These are phyloP conservation scores for Heterotis niloticus DNA, from an alignment of 2,113 vertebrate genomes.

Conservation along the genomic window DNA sequence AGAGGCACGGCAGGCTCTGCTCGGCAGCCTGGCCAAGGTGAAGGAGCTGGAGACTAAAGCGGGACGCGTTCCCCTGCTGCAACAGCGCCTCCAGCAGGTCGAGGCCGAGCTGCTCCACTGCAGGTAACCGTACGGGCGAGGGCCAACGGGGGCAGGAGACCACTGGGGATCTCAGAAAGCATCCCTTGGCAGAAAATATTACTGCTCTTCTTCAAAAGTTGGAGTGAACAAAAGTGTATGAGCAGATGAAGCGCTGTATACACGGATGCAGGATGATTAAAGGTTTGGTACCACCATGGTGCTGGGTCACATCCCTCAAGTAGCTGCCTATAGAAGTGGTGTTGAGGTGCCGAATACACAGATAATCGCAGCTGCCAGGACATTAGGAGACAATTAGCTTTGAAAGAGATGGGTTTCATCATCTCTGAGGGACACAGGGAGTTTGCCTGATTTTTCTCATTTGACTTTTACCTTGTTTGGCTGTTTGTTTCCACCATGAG, in stretches of 20 bases:
- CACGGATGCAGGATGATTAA: too few species aligned
- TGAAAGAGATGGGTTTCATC: too few species aligned
- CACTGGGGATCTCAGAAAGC: neutral
- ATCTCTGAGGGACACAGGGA: too few species aligned
- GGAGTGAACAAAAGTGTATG: neutral
- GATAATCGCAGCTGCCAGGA: too few species aligned
- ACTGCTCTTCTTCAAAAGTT: neutral
- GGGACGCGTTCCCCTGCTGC: conserved; percentile 68
- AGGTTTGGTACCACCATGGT: too few species aligned
- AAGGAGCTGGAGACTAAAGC: conserved; percentile 82
- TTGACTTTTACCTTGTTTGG: conserved; percentile 48
- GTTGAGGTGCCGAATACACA: too few species aligned
- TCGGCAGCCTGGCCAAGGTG: conserved; percentile 78
- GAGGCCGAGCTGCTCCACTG: conserved; percentile 75
- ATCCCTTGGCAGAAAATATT: neutral
- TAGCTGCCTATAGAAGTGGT: too few species aligned
- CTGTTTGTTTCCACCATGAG: conserved; percentile 32
- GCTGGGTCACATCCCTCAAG: too few species aligned
- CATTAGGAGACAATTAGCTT: too few species aligned
- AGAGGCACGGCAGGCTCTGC: conserved; percentile 73
- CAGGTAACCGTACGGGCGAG: conserved; percentile 66
- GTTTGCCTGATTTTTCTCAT: conserved; percentile 50
- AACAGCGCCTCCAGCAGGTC: conserved; percentile 69
- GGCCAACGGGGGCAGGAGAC: neutral
- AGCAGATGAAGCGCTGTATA: too few species aligned